Percentiles rank a stretch among this genome's conserved stretches.
Evolutionary conservation across 2,797 vertebrate genomes (phyloP).

Genomic region (Basileuterus tristriatus): DNA sequence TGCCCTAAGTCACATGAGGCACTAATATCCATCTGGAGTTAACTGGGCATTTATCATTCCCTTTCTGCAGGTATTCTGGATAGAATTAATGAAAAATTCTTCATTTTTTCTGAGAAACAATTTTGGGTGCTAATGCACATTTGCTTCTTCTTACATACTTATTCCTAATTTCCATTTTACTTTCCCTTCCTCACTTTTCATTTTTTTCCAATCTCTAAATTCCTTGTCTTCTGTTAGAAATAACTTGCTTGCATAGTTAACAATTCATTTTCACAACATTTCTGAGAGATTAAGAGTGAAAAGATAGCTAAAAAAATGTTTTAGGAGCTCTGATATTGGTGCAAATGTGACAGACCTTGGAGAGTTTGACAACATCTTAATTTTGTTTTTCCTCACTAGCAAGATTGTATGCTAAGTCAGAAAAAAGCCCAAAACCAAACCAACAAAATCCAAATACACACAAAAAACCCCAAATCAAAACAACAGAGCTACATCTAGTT

Average conservation of each 20-base stretch:
- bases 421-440: neutral
- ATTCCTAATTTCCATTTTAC: neutral
- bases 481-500: neutral
- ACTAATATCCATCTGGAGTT: neutral
- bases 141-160: neutral
- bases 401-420: neutral
- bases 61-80: neutral
- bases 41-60: neutral
- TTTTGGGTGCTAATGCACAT: neutral
- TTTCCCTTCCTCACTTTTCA: neutral
- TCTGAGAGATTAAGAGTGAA: neutral
- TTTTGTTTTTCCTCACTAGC: neutral
- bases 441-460: neutral
- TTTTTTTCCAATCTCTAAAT: neutral
- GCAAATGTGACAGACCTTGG: neutral
- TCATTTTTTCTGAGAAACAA: neutral
- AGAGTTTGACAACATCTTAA: neutral
- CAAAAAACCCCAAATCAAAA: fast-evolving
- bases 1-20: neutral
- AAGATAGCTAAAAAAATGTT: neutral
- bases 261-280: neutral
- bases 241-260: neutral
- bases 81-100: neutral
- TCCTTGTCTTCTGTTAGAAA: neutral
- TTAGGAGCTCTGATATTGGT: neutral